These are phyloP conservation scores for Amiota mariae DNA, from an alignment of 2,888 invertebrate species.

Conservation along the genomic window DNA sequence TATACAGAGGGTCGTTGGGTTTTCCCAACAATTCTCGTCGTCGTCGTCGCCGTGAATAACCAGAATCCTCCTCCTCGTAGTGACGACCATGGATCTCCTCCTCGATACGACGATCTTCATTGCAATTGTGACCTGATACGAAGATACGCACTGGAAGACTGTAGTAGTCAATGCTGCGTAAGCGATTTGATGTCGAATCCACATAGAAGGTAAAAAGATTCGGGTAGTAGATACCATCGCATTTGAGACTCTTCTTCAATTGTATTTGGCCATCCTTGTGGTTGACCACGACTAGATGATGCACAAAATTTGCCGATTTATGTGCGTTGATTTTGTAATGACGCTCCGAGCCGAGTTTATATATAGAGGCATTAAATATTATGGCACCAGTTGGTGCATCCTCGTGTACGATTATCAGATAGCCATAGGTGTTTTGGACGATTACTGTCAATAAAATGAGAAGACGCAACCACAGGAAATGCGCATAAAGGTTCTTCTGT, in stretches of 20 bases:
- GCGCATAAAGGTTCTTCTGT: slow-evolving; percentile 48
- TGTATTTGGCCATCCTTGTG: slow-evolving; percentile 83
- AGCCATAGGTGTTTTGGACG: slow-evolving; percentile 65
- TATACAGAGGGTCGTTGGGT: slow-evolving; percentile 70
- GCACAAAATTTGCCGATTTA: slow-evolving; percentile 87
- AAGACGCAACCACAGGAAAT: slow-evolving; percentile 40
- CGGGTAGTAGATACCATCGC: slow-evolving; percentile 88
- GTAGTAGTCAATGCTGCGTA: slow-evolving; percentile 87
- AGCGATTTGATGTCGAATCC: slow-evolving; percentile 86
- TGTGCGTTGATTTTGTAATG: slow-evolving; percentile 86
- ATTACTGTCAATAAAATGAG: slow-evolving; percentile 40
- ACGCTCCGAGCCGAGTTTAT: slow-evolving; percentile 85
- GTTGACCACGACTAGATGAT: slow-evolving; percentile 84
- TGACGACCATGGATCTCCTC: slow-evolving; percentile 74
- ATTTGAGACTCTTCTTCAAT: slow-evolving; percentile 82
- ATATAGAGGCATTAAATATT: slow-evolving; percentile 86
- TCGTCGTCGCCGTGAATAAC: slow-evolving; percentile 75
- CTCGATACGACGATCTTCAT: slow-evolving; percentile 78
- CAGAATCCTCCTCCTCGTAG: slow-evolving; percentile 78
- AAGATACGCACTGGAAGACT: slow-evolving; percentile 85
- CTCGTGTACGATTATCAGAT: slow-evolving; percentile 78
- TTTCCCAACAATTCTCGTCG: slow-evolving; percentile 55
- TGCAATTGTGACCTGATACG: slow-evolving; percentile 82
- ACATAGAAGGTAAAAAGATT: slow-evolving; percentile 89
- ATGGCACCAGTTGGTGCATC: slow-evolving; percentile 78